A percentile compares a stretch with the other conserved stretches of the same genome.
These are phyloP conservation scores for Sternotherus odoratus DNA, from an alignment of 2,797 vertebrate species.

Conservation along the genomic window DNA sequence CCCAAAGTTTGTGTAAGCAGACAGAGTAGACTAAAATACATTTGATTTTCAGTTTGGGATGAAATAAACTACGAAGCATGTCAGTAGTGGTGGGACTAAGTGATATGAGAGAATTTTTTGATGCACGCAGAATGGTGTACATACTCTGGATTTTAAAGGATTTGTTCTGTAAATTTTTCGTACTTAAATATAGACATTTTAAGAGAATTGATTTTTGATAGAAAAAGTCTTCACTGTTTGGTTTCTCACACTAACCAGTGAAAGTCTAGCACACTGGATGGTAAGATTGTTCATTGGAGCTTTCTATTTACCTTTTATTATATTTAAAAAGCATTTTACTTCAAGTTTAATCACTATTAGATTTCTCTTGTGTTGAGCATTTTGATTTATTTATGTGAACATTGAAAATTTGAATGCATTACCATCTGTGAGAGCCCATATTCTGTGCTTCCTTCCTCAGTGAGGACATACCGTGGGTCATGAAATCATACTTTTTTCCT, in stretches of 20 bases:
- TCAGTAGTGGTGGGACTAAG: fast-evolving
- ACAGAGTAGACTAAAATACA: neutral
- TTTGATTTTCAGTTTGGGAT: neutral
- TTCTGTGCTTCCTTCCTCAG: fast-evolving
- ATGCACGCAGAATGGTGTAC: neutral
- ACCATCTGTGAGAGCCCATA: neutral
- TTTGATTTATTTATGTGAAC: neutral
- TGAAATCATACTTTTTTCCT: conserved; percentile 20
- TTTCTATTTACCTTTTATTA: neutral
- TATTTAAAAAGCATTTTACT: conserved; percentile 6
- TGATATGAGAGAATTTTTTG: neutral
- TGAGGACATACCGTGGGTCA: neutral
- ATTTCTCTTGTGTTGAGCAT: neutral
- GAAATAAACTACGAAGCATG: neutral
- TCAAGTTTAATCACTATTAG: neutral
- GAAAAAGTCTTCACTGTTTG: neutral
- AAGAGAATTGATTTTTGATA: neutral
- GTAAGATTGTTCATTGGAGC: fast-evolving
- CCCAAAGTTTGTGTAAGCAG: neutral
- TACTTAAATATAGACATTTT: neutral
- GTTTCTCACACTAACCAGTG: fast-evolving
- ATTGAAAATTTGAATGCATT: neutral
- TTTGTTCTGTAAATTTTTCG: fast-evolving
- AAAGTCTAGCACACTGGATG: fast-evolving
- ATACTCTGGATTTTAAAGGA: neutral